Percentiles rank a stretch among this genome's conserved stretches.
Evolutionary conservation across 30 jellyfish, hydroid and myxozoan species (phyloP).

Genomic region (Sanderia malayensis): DNA sequence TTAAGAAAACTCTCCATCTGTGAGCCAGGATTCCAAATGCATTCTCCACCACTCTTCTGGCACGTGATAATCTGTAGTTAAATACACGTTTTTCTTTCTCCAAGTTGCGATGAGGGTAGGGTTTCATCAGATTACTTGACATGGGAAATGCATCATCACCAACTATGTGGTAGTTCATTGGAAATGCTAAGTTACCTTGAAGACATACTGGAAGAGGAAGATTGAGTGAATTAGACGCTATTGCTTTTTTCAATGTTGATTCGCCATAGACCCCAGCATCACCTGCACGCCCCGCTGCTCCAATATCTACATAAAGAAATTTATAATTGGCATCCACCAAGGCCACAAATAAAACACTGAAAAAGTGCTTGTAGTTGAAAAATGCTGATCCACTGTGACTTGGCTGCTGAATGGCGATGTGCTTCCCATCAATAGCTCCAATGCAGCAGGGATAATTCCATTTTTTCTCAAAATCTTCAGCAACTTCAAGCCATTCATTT

Average conservation of each 20-base stretch:
- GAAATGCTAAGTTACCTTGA: background rate
- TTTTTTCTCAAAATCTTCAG: slow-evolving; percentile 28
- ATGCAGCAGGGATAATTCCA: slow-evolving; percentile 60
- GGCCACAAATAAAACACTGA: slow-evolving; percentile 32
- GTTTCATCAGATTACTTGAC: background rate
- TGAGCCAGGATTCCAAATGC: slow-evolving; percentile 50
- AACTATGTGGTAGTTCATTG: background rate
- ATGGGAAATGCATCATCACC: slow-evolving; percentile 41
- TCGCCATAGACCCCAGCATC: slow-evolving; percentile 35
- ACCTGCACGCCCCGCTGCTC: slow-evolving; percentile 61
- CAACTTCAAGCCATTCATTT: slow-evolving; percentile 32
- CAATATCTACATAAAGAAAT: slow-evolving; percentile 37
- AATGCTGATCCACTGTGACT: slow-evolving; percentile 52
- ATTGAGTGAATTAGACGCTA: slow-evolving; percentile 6
- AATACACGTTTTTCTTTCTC: slow-evolving; percentile 12
- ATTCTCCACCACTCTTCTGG: slow-evolving; percentile 48
- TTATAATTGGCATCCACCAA: slow-evolving; percentile 49
- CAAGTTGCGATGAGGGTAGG: background rate
- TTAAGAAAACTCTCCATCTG: background rate
- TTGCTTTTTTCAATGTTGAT: slow-evolving; percentile 23
- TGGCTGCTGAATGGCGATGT: slow-evolving; percentile 51
- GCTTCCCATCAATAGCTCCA: slow-evolving; percentile 63
- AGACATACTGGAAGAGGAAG: slow-evolving; percentile 2
- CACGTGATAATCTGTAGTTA: slow-evolving; percentile 44
- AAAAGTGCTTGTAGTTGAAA: slow-evolving; percentile 42